These are phyloP conservation scores for Mobula birostris DNA, from an alignment of 2,113 vertebrate genomes.

Conservation along the genomic window DNA sequence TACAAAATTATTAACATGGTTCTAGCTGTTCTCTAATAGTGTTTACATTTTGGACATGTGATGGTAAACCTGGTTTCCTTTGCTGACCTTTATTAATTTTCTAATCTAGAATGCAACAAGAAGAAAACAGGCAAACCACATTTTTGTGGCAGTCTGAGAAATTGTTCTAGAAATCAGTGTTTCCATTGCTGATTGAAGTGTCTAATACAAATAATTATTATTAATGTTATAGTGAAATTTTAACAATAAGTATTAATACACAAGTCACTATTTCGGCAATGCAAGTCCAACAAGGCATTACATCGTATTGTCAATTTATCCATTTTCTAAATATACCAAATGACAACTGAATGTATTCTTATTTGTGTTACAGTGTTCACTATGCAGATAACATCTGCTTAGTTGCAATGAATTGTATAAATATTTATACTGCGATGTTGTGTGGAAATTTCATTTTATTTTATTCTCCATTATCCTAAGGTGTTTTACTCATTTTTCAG, in stretches of 20 bases:
- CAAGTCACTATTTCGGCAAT: background rate
- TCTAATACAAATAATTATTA: background rate
- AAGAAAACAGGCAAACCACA: background rate
- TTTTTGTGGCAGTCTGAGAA: background rate
- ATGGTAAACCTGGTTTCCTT: background rate
- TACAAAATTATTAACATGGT: background rate
- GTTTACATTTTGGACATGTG: background rate
- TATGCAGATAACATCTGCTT: background rate
- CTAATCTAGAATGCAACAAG: background rate
- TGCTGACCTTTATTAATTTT: background rate
- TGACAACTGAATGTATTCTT: background rate
- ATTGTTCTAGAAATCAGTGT: background rate
- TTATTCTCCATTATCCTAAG: no score
- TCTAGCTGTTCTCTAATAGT: background rate
- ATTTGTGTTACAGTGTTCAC: no score
- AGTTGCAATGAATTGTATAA: no score
- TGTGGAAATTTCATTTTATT: no score
- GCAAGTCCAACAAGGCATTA: background rate
- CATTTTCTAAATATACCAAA: background rate
- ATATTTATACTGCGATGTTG: no score
- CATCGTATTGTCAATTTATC: background rate
- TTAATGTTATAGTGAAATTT: background rate
- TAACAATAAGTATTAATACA: background rate
- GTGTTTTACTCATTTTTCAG: background rate
- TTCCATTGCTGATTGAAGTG: background rate